These are phyloP conservation scores for Ptiloglossa arizonensis DNA, from an alignment of 1,140 invertebrate genomes.

Conservation along the genomic window DNA sequence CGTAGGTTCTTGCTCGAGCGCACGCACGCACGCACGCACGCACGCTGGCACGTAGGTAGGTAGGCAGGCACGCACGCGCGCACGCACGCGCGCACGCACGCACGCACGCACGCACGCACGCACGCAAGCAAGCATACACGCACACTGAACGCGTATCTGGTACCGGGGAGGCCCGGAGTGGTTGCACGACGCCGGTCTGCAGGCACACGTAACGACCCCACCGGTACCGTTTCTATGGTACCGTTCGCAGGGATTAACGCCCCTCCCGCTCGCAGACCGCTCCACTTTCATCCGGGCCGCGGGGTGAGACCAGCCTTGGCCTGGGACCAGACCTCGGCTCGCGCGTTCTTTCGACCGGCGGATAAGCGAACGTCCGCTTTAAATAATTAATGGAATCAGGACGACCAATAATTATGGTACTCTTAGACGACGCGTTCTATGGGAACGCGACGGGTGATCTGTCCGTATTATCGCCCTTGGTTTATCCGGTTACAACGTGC, in stretches of 20 bases:
- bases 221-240: constrained; percentile 81
- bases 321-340: constrained; percentile 37
- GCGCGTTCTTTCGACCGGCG: constrained; percentile 12
- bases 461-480: too few species aligned
- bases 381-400: constrained; percentile 16
- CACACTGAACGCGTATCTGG: constrained; percentile 17
- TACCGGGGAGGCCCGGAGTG: constrained; percentile 53
- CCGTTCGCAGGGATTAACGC: constrained; percentile 77
- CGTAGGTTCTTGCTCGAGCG: constrained; percentile 48
- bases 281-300: constrained; percentile 63
- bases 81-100: constrained; percentile 23
- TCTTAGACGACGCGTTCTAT: not conserved
- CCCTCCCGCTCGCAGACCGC: constrained; percentile 67
- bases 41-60: constrained; percentile 9
- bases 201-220: constrained; percentile 71
- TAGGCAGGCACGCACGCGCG: constrained; percentile 22
- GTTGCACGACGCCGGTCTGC: constrained; percentile 52
- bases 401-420: not conserved
- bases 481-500: not conserved
- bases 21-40: constrained; percentile 42
- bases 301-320: constrained; percentile 61
- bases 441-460: not conserved
- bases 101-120: too few species aligned
- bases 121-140: too few species aligned
- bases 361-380: not conserved